Evolutionary conservation across 2,888 invertebrate genomes (phyloP).

Genomic region (Zhengitettix transpicula): DNA sequence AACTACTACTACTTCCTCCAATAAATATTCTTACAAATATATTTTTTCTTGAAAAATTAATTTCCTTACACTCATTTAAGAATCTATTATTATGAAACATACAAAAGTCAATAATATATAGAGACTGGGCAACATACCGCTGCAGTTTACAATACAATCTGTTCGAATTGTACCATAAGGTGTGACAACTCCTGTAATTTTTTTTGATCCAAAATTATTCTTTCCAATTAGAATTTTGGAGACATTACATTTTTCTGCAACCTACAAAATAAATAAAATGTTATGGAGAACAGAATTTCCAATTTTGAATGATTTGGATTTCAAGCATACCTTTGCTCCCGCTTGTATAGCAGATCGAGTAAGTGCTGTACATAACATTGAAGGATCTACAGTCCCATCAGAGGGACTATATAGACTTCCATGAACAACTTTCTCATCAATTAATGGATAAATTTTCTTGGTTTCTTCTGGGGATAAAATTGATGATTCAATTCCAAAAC

Average conservation of each 20-base stretch:
- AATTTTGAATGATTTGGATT: neutral
- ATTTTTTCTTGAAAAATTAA: neutral
- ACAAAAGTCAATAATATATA: neutral
- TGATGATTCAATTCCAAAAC: conserved; percentile 58
- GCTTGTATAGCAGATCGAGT: conserved; percentile 49
- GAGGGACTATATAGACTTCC: conserved; percentile 64
- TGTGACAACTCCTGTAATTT: conserved; percentile 62
- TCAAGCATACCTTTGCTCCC: conserved; percentile 45
- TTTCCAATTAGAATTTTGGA: conserved; percentile 50
- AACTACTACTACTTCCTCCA: too few relatives aligned
- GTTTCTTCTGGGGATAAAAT: conserved; percentile 57
- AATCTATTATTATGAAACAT: neutral
- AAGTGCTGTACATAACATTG: conserved; percentile 60
- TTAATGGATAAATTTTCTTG: conserved; percentile 54
- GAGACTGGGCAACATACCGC: conserved; percentile 23
- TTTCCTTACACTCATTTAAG: neutral
- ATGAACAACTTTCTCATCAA: conserved; percentile 55
- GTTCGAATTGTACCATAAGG: conserved; percentile 58
- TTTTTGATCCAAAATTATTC: conserved; percentile 41
- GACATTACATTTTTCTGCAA: conserved; percentile 61
- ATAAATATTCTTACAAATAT: neutral
- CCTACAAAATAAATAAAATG: conserved; percentile 25
- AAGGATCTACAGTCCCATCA: conserved; percentile 74
- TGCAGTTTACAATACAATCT: conserved; percentile 59
- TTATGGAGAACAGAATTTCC: neutral